Conservation (phyloP, 2,888 invertebrate genomes). For the Hyposoter dolosus region DNA sequence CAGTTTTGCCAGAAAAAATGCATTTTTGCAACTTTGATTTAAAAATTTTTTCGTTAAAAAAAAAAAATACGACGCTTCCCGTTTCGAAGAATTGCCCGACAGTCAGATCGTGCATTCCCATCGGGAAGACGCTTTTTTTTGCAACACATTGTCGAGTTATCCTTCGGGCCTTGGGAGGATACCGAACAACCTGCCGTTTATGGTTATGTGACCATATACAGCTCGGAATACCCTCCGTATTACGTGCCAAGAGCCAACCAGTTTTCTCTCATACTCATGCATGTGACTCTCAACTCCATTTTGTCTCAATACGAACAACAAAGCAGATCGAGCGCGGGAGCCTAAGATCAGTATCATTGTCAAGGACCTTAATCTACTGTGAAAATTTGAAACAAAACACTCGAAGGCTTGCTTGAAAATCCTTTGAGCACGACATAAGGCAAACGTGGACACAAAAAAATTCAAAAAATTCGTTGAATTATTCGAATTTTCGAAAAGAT, state of each 20-base stretch:
- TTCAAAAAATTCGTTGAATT: neutral
- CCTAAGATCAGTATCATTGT: slow-evolving; percentile 71
- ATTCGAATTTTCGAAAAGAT: neutral
- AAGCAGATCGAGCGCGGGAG: slow-evolving; percentile 58
- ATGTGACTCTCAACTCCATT: slow-evolving; percentile 42
- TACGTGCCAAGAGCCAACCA: slow-evolving; percentile 57
- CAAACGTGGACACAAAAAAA: neutral
- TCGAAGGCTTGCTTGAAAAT: slow-evolving; percentile 7
- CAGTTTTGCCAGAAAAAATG: neutral
- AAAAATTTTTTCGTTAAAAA: neutral
- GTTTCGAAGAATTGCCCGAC: neutral
- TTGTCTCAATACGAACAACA: slow-evolving; percentile 48
- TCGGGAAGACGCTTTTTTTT: slow-evolving; percentile 49
- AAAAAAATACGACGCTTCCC: neutral
- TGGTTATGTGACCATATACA: slow-evolving; percentile 67
- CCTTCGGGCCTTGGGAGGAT: slow-evolving; percentile 55
- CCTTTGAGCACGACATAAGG: neutral
- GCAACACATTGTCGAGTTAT: slow-evolving; percentile 32
- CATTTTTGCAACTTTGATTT: neutral
- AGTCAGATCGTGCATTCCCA: slow-evolving; percentile 60
- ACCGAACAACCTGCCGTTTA: slow-evolving; percentile 66
- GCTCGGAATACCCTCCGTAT: slow-evolving; percentile 50
- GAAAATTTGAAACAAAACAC: slow-evolving; percentile 57
- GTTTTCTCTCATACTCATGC: slow-evolving; percentile 45
- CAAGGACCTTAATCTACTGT: slow-evolving; percentile 74